Conservation (phyloP, 2,888 invertebrate species). For the Drosophila hawaiiensis region DNA sequence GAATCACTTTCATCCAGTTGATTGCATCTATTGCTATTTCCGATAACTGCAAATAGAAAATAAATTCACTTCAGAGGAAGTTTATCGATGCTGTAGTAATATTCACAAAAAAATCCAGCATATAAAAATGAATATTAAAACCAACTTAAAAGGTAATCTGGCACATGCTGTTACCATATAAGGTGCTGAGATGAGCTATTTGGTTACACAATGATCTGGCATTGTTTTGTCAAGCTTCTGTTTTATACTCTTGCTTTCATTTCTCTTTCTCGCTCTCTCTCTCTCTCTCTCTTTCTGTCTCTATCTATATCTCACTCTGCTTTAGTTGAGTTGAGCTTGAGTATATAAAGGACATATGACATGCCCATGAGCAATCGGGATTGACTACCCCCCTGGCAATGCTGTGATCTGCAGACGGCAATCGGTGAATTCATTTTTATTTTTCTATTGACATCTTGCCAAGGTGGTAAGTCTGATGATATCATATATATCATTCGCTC, state of each 20-base stretch:
- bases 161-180: neutral
- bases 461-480: neutral
- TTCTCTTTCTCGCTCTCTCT: rapidly evolving
- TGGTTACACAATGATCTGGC: neutral
- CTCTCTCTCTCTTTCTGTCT: neutral
- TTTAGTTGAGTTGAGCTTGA: neutral
- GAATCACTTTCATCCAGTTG: neutral
- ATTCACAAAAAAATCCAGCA: no score
- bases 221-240: neutral
- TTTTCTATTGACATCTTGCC: neutral
- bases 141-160: neutral
- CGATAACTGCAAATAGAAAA: neutral
- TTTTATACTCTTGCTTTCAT: neutral
- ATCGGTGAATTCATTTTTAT: neutral
- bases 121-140: no score
- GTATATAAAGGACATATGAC: neutral
- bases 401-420: neutral
- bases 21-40: neutral
- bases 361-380: neutral
- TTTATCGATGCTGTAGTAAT: no score
- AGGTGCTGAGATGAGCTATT: neutral
- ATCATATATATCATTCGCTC: neutral
- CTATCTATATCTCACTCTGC: rapidly evolving
- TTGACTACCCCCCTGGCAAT: neutral
- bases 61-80: no score